Percentiles rank a stretch among this genome's conserved stretches.
Conservation (phyloP, 2,888 invertebrate species). For the Callosobruchus maculatus region DNA sequence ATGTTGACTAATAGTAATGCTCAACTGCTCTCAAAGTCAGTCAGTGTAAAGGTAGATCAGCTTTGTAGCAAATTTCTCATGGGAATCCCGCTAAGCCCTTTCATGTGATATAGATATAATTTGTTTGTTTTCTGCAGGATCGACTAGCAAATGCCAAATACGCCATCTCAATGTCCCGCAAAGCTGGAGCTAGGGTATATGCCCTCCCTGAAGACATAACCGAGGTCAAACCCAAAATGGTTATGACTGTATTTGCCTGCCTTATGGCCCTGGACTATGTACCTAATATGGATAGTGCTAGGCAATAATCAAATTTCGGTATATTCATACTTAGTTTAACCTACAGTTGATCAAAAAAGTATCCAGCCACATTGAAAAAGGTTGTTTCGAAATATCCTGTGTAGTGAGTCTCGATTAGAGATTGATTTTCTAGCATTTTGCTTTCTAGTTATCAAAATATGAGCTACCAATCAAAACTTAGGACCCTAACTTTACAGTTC, state of each 20-base stretch:
- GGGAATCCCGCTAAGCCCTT: too few species aligned
- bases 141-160: slow-evolving; percentile 98
- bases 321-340: neutral
- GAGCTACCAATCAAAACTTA: too few species aligned
- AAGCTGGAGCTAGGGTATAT: slow-evolving; percentile 96
- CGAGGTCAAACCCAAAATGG: slow-evolving; percentile 97
- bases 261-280: slow-evolving; percentile 97
- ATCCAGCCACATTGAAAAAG: neutral
- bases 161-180: slow-evolving; percentile 96
- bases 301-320: slow-evolving; percentile 21
- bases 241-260: slow-evolving; percentile 99
- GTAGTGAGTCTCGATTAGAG: too few species aligned
- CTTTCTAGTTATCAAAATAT: too few species aligned
- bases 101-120: too few species aligned
- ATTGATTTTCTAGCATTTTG: too few species aligned
- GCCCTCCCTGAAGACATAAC: slow-evolving; percentile 98
- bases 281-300: slow-evolving; percentile 71
- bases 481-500: too few species aligned
- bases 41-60: too few species aligned
- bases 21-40: too few species aligned
- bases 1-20: too few species aligned
- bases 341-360: neutral
- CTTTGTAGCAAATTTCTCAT: too few species aligned
- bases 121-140: slow-evolving; percentile 62
- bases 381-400: too few species aligned